phyloP scores from a whole-genome alignment of 1,140 invertebrate genomes.

The Sycophaga agraensis region DNA sequence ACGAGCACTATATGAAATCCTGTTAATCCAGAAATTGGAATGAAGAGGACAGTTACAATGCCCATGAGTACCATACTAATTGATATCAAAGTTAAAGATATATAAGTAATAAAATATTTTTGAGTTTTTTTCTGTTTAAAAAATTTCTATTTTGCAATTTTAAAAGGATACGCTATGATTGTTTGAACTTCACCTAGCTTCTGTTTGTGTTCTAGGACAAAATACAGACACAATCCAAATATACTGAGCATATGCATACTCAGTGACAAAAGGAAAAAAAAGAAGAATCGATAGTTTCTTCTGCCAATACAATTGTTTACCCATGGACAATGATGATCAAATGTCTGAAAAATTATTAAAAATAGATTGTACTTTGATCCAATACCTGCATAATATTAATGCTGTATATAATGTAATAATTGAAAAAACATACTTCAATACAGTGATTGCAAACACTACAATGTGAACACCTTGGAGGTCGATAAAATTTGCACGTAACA shows the following conservation, averaged over 20 bases:
- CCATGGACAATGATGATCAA: constrained; percentile 99
- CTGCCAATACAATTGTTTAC: constrained; percentile 99
- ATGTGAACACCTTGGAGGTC: constrained; percentile 97
- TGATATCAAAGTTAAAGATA: constrained; percentile 32
- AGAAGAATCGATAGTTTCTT: constrained; percentile 97
- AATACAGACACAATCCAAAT: constrained; percentile 89
- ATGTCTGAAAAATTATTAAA: constrained; percentile 71
- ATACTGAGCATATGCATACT: constrained; percentile 97
- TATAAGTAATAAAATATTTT: not conserved
- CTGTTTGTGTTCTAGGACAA: constrained; percentile 83
- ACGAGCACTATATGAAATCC: constrained; percentile 98
- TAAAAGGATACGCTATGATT: constrained; percentile 89
- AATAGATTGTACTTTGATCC: not conserved
- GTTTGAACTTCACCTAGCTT: constrained; percentile 77
- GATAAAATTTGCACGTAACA: constrained; percentile 98
- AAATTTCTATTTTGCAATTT: not conserved
- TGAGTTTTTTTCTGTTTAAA: not conserved
- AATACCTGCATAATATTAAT: not conserved
- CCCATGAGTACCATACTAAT: constrained; percentile 88
- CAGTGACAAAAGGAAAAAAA: constrained; percentile 95
- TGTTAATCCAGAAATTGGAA: constrained; percentile 96
- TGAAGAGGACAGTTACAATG: constrained; percentile 85
- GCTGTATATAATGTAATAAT: not conserved
- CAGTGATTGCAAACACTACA: constrained; percentile 99
- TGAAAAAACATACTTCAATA: constrained; percentile 77